Percentiles rank a stretch among this genome's conserved stretches.
phyloP scores from a whole-genome alignment of 2,888 invertebrate species.

The Eumacrocentrus americanus region DNA sequence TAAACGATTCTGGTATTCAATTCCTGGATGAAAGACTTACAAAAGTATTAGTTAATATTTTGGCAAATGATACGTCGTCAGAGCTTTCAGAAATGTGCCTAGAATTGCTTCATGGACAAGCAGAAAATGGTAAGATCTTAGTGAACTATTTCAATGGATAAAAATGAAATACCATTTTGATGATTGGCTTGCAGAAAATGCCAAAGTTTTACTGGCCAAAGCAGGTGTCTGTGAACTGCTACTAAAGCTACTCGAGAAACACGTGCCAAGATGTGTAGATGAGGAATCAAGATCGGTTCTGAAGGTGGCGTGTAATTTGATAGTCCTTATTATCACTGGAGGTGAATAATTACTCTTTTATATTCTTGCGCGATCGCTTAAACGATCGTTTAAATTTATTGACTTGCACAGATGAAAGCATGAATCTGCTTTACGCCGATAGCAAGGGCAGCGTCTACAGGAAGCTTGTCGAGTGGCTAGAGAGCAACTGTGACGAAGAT shows the following conservation, averaged over 20 bases:
- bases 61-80: slow-evolving; percentile 70
- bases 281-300: slow-evolving; percentile 73
- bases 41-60: slow-evolving; percentile 68
- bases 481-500: slow-evolving; percentile 71
- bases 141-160: too few relatives aligned
- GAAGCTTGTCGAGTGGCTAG: slow-evolving; percentile 79
- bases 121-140: slow-evolving; percentile 71
- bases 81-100: slow-evolving; percentile 79
- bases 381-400: slow-evolving; percentile 7
- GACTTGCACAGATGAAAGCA: slow-evolving; percentile 75
- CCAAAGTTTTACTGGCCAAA: slow-evolving; percentile 77
- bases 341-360: slow-evolving; percentile 65
- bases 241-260: slow-evolving; percentile 75
- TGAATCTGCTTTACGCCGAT: slow-evolving; percentile 81
- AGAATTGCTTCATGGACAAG: slow-evolving; percentile 77
- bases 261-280: slow-evolving; percentile 68
- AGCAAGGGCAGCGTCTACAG: slow-evolving; percentile 75
- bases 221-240: slow-evolving; percentile 79
- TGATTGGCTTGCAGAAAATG: slow-evolving; percentile 77
- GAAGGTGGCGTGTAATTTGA: slow-evolving; percentile 85
- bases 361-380: background rate
- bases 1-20: slow-evolving; percentile 61
- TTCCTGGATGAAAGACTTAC: slow-evolving; percentile 66
- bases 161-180: too few relatives aligned
- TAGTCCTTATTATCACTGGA: slow-evolving; percentile 84